These are phyloP conservation scores for Papilio glaucus DNA, from an alignment of 1,140 invertebrate species.

Conservation along the genomic window DNA sequence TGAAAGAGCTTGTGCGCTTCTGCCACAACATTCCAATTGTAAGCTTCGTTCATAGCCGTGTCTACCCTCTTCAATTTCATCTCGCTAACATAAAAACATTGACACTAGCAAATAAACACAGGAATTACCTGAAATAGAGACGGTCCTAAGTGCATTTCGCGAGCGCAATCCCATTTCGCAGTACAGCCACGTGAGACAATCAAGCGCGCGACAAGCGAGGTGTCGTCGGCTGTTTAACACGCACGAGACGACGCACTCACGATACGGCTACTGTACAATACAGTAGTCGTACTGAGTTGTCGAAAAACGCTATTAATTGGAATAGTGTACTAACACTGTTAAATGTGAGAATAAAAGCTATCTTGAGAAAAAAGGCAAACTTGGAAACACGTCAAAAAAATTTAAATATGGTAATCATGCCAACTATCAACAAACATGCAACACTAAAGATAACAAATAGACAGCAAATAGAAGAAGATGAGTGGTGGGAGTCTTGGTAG, in stretches of 20 bases:
- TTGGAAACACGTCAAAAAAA: too few relatives aligned
- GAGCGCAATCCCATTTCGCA: constrained; percentile 49
- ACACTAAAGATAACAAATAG: too few relatives aligned
- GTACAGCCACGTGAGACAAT: constrained; percentile 51
- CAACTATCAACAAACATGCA: too few relatives aligned
- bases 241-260: not conserved
- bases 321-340: too few relatives aligned
- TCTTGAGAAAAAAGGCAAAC: too few relatives aligned
- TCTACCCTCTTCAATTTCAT: constrained; percentile 39
- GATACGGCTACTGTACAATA: constrained; percentile 4
- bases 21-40: constrained; percentile 26
- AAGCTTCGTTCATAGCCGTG: constrained; percentile 13
- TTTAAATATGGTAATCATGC: too few relatives aligned
- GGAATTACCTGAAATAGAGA: constrained; percentile 40
- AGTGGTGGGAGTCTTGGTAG: too few relatives aligned
- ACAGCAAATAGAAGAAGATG: too few relatives aligned
- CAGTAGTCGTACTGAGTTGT: too few relatives aligned
- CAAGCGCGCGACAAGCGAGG: constrained; percentile 38
- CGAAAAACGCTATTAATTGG: too few relatives aligned
- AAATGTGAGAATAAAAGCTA: too few relatives aligned
- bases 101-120: constrained; percentile 39
- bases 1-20: not conserved
- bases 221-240: constrained; percentile 6
- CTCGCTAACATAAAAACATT: constrained; percentile 37
- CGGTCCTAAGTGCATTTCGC: constrained; percentile 46